phyloP scores from a whole-genome alignment of 35 echinoderm and acorn worm genomes.

The Heliocidaris erythrogramma region DNA sequence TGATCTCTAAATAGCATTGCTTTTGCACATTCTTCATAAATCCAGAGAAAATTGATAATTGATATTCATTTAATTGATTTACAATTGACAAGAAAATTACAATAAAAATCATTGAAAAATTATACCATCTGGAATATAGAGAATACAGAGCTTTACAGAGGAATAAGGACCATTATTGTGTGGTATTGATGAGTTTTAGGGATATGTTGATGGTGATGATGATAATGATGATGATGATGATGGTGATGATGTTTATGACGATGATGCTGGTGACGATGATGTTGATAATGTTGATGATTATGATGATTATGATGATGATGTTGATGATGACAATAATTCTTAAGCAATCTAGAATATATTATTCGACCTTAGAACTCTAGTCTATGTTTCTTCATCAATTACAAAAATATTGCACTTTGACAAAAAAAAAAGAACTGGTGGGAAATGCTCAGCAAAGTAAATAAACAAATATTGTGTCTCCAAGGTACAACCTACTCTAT shows the following conservation, averaged over 20 bases:
- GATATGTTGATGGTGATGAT: not conserved
- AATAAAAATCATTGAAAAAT: not conserved
- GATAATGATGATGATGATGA: no score
- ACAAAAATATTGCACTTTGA: not conserved
- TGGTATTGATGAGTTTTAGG: not conserved
- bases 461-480: not conserved
- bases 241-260: not conserved
- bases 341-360: not conserved
- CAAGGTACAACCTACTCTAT: not conserved
- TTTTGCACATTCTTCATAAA: not conserved
- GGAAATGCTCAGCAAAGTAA: not conserved
- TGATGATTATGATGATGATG: not conserved
- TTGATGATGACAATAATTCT: not conserved
- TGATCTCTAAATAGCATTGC: not conserved
- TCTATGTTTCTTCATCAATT: no score
- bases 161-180: not conserved
- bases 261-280: not conserved
- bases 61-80: not conserved
- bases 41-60: not conserved
- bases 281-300: not conserved
- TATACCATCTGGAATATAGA: not conserved
- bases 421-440: not conserved
- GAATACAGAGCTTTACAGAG: not conserved
- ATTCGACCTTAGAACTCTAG: not conserved
- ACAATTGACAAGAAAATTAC: not conserved